These are phyloP conservation scores for Pterocles gutturalis DNA, from an alignment of 2,113 vertebrate species.

Conservation along the genomic window DNA sequence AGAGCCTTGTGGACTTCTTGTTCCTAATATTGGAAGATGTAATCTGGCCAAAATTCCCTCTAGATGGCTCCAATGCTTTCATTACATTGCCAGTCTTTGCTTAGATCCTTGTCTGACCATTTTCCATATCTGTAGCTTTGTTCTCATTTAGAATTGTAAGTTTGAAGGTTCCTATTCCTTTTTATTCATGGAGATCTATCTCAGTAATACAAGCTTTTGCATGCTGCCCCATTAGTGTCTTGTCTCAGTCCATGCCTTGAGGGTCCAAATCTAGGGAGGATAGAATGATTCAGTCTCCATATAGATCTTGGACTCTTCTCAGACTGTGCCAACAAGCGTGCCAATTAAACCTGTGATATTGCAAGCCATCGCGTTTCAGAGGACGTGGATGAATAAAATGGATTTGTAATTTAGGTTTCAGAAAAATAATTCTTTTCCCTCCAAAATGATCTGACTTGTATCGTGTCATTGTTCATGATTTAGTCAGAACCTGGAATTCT, in stretches of 20 bases:
- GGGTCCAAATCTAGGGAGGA: slow-evolving; percentile 14
- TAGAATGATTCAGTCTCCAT: neutral
- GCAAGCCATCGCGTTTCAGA: neutral
- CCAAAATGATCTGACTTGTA: slow-evolving; percentile 1
- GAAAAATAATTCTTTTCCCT: slow-evolving; percentile 6
- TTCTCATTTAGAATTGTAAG: neutral
- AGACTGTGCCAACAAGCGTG: neutral
- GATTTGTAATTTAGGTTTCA: neutral
- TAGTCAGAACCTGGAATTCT: slow-evolving; percentile 59
- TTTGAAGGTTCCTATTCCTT: neutral
- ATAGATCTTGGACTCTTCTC: slow-evolving; percentile 18
- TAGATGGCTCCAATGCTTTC: neutral
- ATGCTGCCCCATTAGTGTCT: slow-evolving; percentile 51
- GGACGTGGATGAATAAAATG: neutral
- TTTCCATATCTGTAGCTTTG: neutral
- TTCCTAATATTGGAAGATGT: neutral
- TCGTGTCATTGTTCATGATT: slow-evolving; percentile 22
- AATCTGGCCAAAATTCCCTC: neutral
- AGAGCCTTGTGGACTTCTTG: neutral
- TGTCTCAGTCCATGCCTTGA: slow-evolving; percentile 57
- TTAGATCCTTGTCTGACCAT: neutral
- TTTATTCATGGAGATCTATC: slow-evolving; percentile 38
- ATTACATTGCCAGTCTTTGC: neutral
- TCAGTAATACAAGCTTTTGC: slow-evolving; percentile 61
- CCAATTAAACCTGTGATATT: neutral